A percentile compares a stretch with the other conserved stretches of the same genome.
Evolutionary conservation across 1,140 invertebrate genomes (phyloP).

Genomic region (Hyles vespertilio): DNA sequence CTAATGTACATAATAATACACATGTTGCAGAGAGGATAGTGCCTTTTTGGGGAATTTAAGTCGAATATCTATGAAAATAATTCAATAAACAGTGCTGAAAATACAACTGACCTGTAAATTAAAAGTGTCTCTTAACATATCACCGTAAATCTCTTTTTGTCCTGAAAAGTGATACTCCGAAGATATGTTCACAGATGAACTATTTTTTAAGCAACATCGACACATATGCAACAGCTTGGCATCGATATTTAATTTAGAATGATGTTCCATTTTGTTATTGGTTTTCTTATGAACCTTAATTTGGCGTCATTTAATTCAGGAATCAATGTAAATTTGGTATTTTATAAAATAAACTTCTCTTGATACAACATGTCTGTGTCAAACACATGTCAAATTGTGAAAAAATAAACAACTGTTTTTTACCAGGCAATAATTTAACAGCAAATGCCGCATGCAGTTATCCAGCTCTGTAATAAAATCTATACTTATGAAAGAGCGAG

Average conservation of each 20-base stretch:
- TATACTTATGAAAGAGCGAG: too few species aligned
- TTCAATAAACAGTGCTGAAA: background rate
- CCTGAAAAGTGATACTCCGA: constrained; percentile 16
- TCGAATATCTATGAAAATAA: background rate
- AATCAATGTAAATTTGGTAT: background rate
- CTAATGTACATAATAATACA: background rate
- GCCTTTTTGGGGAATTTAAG: background rate
- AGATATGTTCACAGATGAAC: constrained; percentile 22
- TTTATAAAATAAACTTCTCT: background rate
- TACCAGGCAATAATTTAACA: too few species aligned
- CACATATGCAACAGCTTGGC: background rate
- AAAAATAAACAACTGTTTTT: background rate
- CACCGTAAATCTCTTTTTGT: constrained; percentile 21
- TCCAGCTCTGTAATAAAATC: too few species aligned
- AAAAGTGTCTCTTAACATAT: constrained; percentile 26
- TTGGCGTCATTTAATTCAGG: background rate
- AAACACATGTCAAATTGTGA: background rate
- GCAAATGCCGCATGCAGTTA: too few species aligned
- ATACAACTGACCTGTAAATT: constrained; percentile 22
- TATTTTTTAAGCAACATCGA: constrained; percentile 3
- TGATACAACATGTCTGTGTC: background rate
- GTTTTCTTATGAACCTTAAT: background rate
- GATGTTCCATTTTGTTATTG: background rate
- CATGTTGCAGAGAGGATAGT: background rate
- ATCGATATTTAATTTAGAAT: background rate